These are phyloP conservation scores for Branchipolynoe longqiensis DNA, from an alignment of 2,888 invertebrate genomes.

Conservation along the genomic window DNA sequence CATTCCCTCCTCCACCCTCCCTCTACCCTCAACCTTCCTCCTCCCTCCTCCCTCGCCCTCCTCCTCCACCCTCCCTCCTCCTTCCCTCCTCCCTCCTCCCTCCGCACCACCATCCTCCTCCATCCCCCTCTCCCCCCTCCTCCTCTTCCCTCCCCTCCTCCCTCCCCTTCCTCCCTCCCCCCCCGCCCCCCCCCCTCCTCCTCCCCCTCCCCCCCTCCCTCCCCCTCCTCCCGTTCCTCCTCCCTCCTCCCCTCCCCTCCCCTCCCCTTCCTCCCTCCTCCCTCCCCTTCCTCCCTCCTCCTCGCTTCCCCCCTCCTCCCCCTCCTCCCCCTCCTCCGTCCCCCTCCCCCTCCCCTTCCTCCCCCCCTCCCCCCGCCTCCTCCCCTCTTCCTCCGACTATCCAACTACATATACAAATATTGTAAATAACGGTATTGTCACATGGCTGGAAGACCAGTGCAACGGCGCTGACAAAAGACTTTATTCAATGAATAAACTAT, in stretches of 20 bases:
- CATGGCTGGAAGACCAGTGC: too few relatives aligned
- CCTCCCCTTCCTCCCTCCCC: not conserved
- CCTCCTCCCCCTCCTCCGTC: not conserved
- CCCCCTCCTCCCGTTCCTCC: not conserved
- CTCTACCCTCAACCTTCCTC: not conserved
- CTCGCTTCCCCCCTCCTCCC: not conserved
- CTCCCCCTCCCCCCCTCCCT: not conserved
- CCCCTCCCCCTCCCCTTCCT: not conserved
- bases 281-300: not conserved
- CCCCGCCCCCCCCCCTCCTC: not conserved
- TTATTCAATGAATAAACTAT: too few relatives aligned
- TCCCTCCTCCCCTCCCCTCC: not conserved
- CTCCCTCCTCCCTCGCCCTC: not conserved
- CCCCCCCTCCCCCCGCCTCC: not conserved
- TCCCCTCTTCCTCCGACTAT: too few relatives aligned
- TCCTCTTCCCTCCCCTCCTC: not conserved
- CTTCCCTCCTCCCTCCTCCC: not conserved
- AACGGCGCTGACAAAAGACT: too few relatives aligned
- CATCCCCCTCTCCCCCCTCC: not conserved
- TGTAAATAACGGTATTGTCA: too few relatives aligned
- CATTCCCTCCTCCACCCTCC: not conserved
- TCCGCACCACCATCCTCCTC: not conserved
- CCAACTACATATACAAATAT: too few relatives aligned
- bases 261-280: conserved; percentile 13
- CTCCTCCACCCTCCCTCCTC: not conserved